phyloP scores from a whole-genome alignment of 2,113 vertebrate genomes.

The Gambusia affinis region DNA sequence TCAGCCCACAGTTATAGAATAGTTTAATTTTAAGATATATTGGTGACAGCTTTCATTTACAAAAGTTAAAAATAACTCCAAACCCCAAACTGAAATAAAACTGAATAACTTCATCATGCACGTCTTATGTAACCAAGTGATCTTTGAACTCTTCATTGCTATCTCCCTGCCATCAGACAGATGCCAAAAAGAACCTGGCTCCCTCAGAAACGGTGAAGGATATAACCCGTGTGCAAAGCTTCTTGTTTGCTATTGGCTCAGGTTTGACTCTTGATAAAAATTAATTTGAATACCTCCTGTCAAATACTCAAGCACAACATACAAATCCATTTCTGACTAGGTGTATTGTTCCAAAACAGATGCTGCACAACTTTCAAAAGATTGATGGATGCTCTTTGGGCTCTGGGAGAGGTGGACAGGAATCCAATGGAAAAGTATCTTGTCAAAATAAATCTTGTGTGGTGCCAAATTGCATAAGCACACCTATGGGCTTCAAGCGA shows the following conservation, averaged over 20 bases:
- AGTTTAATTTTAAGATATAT: constrained; percentile 29
- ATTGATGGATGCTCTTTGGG: constrained; percentile 28
- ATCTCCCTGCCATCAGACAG: constrained; percentile 33
- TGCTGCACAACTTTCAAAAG: constrained; percentile 37
- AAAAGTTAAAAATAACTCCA: constrained; percentile 33
- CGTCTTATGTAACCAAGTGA: constrained; percentile 30
- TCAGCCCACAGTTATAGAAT: constrained; percentile 44
- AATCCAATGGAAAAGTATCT: constrained; percentile 54
- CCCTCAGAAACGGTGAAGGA: constrained; percentile 25
- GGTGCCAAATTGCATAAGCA: constrained; percentile 56
- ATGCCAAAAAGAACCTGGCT: constrained; percentile 27
- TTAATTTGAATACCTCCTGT: constrained; percentile 26
- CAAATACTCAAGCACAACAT: constrained; percentile 33
- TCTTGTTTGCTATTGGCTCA: constrained; percentile 35
- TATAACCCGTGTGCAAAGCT: constrained; percentile 32
- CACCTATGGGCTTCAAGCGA: constrained; percentile 35
- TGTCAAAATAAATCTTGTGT: constrained; percentile 52
- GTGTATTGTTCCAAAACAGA: constrained; percentile 52
- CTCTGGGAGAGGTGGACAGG: constrained; percentile 31
- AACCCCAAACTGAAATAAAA: constrained; percentile 31
- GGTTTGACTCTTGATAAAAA: constrained; percentile 32
- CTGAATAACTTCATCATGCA: constrained; percentile 19
- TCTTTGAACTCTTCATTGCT: constrained; percentile 29
- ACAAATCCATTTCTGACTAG: constrained; percentile 30
- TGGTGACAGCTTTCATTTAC: constrained; percentile 27